Percentiles rank a stretch among this genome's conserved stretches.
These are phyloP conservation scores for Drosophila kepulauana DNA, from an alignment of 1,140 invertebrate species.

Conservation along the genomic window DNA sequence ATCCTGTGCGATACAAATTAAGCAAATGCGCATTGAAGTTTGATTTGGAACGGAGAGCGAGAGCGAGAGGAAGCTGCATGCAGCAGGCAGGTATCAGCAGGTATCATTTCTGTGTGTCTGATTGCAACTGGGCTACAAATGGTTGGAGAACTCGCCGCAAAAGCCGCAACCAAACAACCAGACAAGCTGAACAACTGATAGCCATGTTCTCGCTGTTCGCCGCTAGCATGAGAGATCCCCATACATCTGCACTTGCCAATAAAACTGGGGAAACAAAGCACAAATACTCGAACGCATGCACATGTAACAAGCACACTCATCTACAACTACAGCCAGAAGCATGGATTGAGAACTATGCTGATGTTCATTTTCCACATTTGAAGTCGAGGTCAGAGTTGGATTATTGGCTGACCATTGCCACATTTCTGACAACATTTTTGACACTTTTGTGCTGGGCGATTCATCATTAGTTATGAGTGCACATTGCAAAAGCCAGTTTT, in stretches of 20 bases:
- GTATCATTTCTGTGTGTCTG: slow-evolving; percentile 6
- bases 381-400: slow-evolving; percentile 19
- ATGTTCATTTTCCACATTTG: slow-evolving; percentile 21
- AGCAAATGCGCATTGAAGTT: slow-evolving; percentile 18
- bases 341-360: neutral
- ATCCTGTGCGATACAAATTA: slow-evolving; percentile 24
- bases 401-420: slow-evolving; percentile 20
- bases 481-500: neutral
- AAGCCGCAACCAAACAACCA: slow-evolving; percentile 34
- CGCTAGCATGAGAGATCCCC: slow-evolving; percentile 29
- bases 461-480: slow-evolving; percentile 29
- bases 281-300: neutral
- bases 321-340: neutral
- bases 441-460: neutral
- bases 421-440: slow-evolving; percentile 15
- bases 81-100: neutral
- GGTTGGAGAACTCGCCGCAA: slow-evolving; percentile 11
- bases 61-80: neutral
- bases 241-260: neutral
- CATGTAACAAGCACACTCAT: neutral
- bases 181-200: slow-evolving; percentile 24
- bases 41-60: neutral
- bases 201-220: slow-evolving; percentile 32
- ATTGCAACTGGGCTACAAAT: slow-evolving; percentile 18
- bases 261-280: neutral